Evolutionary conservation across 2,888 invertebrate species (phyloP).

Genomic region (Poecilus cupreus): DNA sequence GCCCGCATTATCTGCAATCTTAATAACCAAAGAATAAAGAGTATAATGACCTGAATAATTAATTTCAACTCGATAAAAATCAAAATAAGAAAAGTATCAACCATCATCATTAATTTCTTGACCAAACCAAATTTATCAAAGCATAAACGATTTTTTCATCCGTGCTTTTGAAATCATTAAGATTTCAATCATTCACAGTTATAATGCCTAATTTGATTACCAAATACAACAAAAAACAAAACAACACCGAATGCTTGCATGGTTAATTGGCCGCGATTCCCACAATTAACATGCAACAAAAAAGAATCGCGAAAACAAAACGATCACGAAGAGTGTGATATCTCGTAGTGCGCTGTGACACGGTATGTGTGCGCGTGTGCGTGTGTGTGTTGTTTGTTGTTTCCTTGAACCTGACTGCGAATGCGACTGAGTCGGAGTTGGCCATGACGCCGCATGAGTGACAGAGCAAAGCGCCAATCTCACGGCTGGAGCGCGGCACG

Average conservation of each 20-base stretch:
- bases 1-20: conserved; percentile 6
- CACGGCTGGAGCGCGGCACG: neutral
- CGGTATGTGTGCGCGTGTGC: neutral
- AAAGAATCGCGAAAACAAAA: no score
- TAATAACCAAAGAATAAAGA: neutral
- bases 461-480: conserved; percentile 31
- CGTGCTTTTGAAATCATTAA: neutral
- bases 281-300: neutral
- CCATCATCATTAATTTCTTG: conserved; percentile 29
- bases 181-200: conserved; percentile 11
- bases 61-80: conserved; percentile 30
- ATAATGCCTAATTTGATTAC: neutral
- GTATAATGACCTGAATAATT: conserved; percentile 36
- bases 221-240: neutral
- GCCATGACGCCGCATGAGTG: conserved; percentile 6
- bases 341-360: no score
- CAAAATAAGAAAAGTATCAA: neutral
- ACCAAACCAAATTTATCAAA: conserved; percentile 2
- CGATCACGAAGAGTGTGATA: no score
- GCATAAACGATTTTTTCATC: neutral
- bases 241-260: neutral
- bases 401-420: conserved; percentile 44
- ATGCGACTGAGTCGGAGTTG: conserved; percentile 1
- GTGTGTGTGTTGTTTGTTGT: conserved; percentile 11
- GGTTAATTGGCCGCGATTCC: neutral